Conservation (phyloP, 2,888 invertebrate genomes). For the Rhagophthalmus giganteus region DNA sequence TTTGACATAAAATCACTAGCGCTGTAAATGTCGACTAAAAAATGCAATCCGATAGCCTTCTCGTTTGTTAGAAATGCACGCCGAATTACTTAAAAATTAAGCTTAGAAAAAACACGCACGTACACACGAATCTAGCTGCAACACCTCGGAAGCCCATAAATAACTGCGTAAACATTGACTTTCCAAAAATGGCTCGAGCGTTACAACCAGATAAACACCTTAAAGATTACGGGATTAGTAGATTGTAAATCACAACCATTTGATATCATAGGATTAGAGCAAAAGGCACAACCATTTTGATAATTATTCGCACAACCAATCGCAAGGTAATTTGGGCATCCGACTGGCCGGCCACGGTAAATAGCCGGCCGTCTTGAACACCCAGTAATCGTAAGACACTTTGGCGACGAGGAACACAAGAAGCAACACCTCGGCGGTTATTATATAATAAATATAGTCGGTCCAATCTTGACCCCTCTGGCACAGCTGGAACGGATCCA, state of each 20-base stretch:
- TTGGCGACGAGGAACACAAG: constrained; percentile 73
- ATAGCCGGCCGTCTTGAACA: constrained; percentile 84
- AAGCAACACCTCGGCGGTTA: constrained; percentile 73
- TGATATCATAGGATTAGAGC: constrained; percentile 5
- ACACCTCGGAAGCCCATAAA: no score
- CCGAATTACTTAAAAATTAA: no score
- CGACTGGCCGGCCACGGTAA: constrained; percentile 89
- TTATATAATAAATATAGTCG: constrained; percentile 85
- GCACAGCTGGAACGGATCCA: constrained; percentile 74
- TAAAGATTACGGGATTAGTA: background rate
- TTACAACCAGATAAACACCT: background rate
- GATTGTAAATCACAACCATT: constrained; percentile 24
- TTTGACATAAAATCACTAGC: no score
- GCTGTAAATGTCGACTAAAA: no score
- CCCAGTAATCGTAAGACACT: constrained; percentile 85
- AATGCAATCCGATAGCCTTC: no score
- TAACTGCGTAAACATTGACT: background rate
- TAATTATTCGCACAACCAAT: constrained; percentile 76
- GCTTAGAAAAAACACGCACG: no score
- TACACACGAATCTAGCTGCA: no score
- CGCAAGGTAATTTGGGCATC: constrained; percentile 89
- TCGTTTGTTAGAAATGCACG: no score
- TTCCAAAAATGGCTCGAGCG: background rate
- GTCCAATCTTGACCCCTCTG: constrained; percentile 81
- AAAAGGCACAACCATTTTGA: constrained; percentile 7